Evolutionary conservation across 1,140 invertebrate genomes (phyloP).

Genomic region (Diorhabda sublineata): DNA sequence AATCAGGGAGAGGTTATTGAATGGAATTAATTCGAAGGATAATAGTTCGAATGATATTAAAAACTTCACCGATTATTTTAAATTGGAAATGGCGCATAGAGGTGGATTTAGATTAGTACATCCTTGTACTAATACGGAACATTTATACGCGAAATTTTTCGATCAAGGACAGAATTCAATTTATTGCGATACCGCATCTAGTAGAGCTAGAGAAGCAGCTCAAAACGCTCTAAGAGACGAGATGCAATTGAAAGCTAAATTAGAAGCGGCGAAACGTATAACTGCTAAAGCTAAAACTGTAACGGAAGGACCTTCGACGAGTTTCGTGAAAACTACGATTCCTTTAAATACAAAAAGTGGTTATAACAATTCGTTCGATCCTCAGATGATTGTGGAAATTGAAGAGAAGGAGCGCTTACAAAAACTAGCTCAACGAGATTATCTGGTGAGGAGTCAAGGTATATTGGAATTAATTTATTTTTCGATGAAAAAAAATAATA

Average conservation of each 20-base stretch:
- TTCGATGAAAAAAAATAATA: conserved; percentile 51
- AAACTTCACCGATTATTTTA: conserved; percentile 40
- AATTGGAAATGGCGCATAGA: conserved; percentile 38
- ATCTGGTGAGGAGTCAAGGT: conserved; percentile 60
- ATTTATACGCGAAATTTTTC: conserved; percentile 55
- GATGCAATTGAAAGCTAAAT: conserved; percentile 52
- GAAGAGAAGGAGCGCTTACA: conserved; percentile 61
- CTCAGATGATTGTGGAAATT: conserved; percentile 59
- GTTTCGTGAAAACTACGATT: not conserved
- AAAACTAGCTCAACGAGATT: conserved; percentile 56
- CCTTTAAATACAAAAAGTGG: conserved; percentile 4
- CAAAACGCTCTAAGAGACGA: conserved; percentile 58
- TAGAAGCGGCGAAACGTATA: conserved; percentile 42
- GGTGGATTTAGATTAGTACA: conserved; percentile 62
- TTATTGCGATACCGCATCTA: conserved; percentile 74
- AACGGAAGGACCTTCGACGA: not conserved
- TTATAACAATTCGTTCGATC: conserved; percentile 54
- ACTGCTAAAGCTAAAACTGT: conserved; percentile 23
- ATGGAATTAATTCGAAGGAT: conserved; percentile 50
- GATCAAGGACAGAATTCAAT: conserved; percentile 67
- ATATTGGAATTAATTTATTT: conserved; percentile 59
- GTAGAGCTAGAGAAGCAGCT: conserved; percentile 67
- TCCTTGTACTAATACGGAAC: conserved; percentile 25
- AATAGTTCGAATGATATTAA: conserved; percentile 19
- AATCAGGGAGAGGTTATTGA: conserved; percentile 61